phyloP scores from a whole-genome alignment of 2,888 invertebrate genomes.

The Aethes cnicana region DNA sequence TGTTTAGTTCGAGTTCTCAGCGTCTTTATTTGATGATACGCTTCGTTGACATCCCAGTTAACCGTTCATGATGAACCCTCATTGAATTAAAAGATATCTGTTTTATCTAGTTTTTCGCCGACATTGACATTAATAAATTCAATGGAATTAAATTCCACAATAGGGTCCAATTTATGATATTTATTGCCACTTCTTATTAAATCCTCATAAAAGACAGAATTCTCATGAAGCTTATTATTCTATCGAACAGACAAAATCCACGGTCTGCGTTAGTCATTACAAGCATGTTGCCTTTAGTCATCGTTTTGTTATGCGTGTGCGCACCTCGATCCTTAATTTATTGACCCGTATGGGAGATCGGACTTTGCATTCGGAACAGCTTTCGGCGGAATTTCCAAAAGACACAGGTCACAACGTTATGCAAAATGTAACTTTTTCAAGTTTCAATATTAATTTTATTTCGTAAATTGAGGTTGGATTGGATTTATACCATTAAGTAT shows the following conservation, averaged over 20 bases:
- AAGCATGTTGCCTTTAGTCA: conserved; percentile 60
- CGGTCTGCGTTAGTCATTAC: conserved; percentile 40
- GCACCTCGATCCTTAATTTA: conserved; percentile 61
- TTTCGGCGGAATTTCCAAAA: conserved; percentile 3
- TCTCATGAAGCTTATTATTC: conserved; percentile 20
- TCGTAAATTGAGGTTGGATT: no score
- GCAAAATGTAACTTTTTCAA: conserved; percentile 1
- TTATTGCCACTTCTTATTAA: no score
- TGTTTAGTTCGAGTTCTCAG: conserved; percentile 23
- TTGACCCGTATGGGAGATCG: conserved; percentile 47
- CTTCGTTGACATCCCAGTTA: background rate
- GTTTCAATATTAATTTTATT: no score
- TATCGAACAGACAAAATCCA: conserved; percentile 31
- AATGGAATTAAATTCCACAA: no score
- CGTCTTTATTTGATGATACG: conserved; percentile 17
- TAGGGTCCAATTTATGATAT: no score
- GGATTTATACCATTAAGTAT: no score
- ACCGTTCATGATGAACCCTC: background rate
- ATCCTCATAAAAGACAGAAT: no score
- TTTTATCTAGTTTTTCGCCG: no score
- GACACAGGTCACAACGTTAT: conserved; percentile 3
- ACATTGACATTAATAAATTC: no score
- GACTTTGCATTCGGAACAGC: conserved; percentile 43
- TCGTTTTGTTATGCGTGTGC: conserved; percentile 69
- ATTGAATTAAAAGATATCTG: no score